Evolutionary conservation across 2,888 invertebrate genomes (phyloP), one percentile per base, ranked within the genome.

Genomic region (Toxonevra muliebris): DNA sequence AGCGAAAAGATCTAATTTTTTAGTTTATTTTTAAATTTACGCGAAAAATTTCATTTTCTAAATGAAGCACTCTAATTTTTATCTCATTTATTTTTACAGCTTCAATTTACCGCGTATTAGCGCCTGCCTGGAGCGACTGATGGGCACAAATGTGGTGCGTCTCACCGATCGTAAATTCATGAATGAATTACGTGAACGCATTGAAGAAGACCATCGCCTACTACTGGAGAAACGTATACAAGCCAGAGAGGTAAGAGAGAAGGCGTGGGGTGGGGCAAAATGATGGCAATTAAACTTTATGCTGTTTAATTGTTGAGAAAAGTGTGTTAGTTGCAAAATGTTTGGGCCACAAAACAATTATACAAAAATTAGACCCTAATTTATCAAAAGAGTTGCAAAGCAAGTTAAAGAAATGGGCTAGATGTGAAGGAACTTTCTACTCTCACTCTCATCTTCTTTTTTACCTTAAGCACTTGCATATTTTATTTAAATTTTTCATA

Each of bases 91-190:
- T 17, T 58, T 3, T 62, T 63, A 9, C 74, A 85, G 85, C 69
- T 85, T 85, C 68, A 86, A 84, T 74, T 80, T 85, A 69, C 85
- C 86, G 59, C 79, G 85, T 68, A 85, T 86, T 61, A 84, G 83
- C 75, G 84, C 84, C 7, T 79, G 82, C 7, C 74, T 86, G 70
- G 85, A 86, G 75, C 77, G 83, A 43, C 78, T 86, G 53, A 86
- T 86, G 85, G 85, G 85, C 72, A 83, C 84, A 67, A 90, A 89
- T 81, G 85, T 89, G 69, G 89, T 90, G 13, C 87, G 88, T 71
- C 81, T 91, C 68, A 90, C 90, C 8, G 90, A 91, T 79, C 84
- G 90, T 58, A 87, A 87, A 69, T 91, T 89, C 78, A 90, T 91
- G 90, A 87, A 87, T 73, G 86, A 87, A 63, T 83, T 91, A 42